A percentile compares a stretch with the other conserved stretches of the same genome.
These are phyloP conservation scores for Platysteira castanea DNA, from an alignment of 2,113 vertebrate genomes.

Conservation along the genomic window DNA sequence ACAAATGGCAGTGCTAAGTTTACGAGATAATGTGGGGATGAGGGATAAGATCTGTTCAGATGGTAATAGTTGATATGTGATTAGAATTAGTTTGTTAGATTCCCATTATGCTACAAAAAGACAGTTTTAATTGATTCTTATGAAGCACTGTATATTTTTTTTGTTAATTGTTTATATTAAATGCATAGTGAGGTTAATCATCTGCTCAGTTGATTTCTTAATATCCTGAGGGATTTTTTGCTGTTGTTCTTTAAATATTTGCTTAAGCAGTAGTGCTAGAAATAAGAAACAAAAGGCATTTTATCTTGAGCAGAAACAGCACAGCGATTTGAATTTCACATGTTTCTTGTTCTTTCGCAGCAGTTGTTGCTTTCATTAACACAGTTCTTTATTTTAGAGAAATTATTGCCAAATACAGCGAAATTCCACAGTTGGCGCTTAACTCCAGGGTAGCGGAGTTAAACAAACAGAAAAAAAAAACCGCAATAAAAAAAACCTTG, in stretches of 20 bases:
- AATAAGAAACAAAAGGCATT: slow-evolving; percentile 13
- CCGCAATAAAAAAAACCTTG: background rate
- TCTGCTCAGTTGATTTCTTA: slow-evolving; percentile 38
- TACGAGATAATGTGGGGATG: background rate
- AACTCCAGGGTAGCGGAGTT: background rate
- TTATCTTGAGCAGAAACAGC: slow-evolving; percentile 9
- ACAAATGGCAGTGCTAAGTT: background rate
- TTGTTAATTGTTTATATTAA: slow-evolving; percentile 49
- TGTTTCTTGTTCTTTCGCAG: background rate
- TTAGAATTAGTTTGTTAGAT: background rate
- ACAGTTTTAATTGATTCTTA: background rate
- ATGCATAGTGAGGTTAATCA: slow-evolving; percentile 32
- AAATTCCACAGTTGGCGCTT: background rate
- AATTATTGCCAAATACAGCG: background rate
- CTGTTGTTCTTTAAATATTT: slow-evolving; percentile 32
- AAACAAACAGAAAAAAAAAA: background rate
- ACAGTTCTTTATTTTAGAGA: background rate
- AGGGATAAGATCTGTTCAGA: background rate
- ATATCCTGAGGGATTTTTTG: slow-evolving; percentile 24
- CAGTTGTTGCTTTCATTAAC: slow-evolving; percentile 17
- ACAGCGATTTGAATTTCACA: background rate
- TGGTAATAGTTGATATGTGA: background rate
- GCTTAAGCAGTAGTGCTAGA: slow-evolving; percentile 11
- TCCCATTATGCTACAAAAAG: background rate
- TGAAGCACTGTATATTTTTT: slow-evolving; percentile 2